These are phyloP conservation scores for Hestina assimilis DNA, from an alignment of 1,140 invertebrate species.

Conservation along the genomic window DNA sequence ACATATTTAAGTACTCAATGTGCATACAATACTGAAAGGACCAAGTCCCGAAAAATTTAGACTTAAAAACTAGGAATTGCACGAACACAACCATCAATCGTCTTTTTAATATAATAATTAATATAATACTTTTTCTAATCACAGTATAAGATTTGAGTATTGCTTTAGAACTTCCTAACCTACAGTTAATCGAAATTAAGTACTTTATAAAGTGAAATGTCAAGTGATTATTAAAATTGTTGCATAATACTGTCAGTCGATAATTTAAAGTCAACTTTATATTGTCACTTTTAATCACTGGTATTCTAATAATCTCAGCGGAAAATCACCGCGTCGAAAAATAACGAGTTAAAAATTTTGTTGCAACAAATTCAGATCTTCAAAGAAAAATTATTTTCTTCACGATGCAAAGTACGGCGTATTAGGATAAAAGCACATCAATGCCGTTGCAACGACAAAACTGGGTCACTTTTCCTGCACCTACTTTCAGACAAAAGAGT, in stretches of 20 bases:
- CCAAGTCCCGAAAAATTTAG: constrained; percentile 48
- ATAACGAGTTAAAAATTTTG: background rate
- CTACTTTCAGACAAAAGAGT: constrained; percentile 14
- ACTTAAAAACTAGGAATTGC: constrained; percentile 72
- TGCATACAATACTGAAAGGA: constrained; percentile 41
- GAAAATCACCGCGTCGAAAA: background rate
- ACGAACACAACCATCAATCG: constrained; percentile 74
- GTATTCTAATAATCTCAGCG: background rate
- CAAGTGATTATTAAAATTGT: background rate
- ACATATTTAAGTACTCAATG: constrained; percentile 37
- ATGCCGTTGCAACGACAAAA: constrained; percentile 8
- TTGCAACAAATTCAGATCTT: background rate
- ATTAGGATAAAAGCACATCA: constrained; percentile 24
- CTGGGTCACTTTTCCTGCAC: constrained; percentile 20
- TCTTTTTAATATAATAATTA: constrained; percentile 57
- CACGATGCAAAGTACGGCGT: constrained; percentile 14
- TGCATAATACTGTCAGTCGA: background rate
- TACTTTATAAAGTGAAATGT: constrained; percentile 12
- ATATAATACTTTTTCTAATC: constrained; percentile 69
- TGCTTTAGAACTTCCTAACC: constrained; percentile 47
- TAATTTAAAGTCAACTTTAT: background rate
- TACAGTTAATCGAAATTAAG: constrained; percentile 32
- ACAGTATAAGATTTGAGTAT: constrained; percentile 64
- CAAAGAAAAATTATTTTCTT: constrained; percentile 13
- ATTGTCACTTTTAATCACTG: background rate